These are phyloP conservation scores for Gavia stellata DNA, from an alignment of 2,113 vertebrate genomes.

Conservation along the genomic window DNA sequence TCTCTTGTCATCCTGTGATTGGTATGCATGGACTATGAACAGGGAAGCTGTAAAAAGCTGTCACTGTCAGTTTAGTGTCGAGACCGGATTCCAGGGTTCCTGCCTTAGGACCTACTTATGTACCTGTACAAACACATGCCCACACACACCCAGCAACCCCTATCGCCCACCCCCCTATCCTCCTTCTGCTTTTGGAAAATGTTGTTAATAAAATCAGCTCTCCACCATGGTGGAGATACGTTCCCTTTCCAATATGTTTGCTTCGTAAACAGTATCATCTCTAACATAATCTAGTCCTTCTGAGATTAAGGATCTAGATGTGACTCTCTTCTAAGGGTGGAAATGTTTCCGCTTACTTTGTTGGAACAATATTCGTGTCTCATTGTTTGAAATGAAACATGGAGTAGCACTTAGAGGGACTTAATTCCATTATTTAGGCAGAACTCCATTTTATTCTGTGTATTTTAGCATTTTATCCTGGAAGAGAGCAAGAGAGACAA, in stretches of 20 bases:
- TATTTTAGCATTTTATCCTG: background rate
- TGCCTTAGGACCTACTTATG: background rate
- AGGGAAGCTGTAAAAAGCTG: background rate
- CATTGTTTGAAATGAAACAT: background rate
- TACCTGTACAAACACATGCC: background rate
- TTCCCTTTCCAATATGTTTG: background rate
- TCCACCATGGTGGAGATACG: background rate
- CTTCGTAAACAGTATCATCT: background rate
- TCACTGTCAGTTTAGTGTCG: background rate
- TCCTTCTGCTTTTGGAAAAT: background rate
- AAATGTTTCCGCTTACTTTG: background rate
- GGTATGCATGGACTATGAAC: background rate
- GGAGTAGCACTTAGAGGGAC: background rate
- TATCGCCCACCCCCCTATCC: too few relatives aligned
- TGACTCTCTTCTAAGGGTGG: background rate
- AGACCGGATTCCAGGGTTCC: background rate
- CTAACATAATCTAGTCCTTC: background rate
- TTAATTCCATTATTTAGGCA: background rate
- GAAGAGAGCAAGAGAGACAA: background rate
- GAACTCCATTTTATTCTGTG: background rate
- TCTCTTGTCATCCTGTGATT: background rate
- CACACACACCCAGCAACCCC: background rate
- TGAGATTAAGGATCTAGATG: background rate
- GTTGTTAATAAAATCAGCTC: background rate
- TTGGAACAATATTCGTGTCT: background rate